phyloP scores from a whole-genome alignment of 2,797 vertebrate genomes.

The Champsocephalus esox region DNA sequence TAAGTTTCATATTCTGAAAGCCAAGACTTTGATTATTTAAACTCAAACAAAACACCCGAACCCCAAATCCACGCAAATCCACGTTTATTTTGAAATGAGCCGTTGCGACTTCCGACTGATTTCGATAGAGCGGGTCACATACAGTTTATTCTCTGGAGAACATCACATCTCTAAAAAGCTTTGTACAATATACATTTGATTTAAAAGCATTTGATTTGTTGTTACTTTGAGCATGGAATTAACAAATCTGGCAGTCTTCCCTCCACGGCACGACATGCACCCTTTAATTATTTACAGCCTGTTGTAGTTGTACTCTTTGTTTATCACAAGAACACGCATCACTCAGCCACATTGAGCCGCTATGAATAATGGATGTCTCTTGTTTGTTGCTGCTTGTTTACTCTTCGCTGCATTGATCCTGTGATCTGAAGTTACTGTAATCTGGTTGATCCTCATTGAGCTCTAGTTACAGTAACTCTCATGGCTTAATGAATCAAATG shows the following conservation, averaged over 20 bases:
- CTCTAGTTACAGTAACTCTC: slow-evolving; percentile 58
- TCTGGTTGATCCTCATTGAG: slow-evolving; percentile 63
- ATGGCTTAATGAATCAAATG: slow-evolving; percentile 60
- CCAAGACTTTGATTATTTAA: too few relatives aligned
- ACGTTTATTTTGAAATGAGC: too few relatives aligned
- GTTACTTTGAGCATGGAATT: too few relatives aligned
- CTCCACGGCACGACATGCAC: slow-evolving; percentile 9
- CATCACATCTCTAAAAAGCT: background rate
- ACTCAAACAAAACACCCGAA: too few relatives aligned
- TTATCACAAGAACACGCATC: slow-evolving; percentile 53
- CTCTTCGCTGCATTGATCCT: slow-evolving; percentile 35
- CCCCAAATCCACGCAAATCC: too few relatives aligned
- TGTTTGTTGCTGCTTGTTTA: slow-evolving; percentile 65
- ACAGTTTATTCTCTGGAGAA: background rate
- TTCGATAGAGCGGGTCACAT: too few relatives aligned
- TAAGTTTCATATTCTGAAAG: too few relatives aligned
- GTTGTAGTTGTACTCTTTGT: slow-evolving; percentile 62
- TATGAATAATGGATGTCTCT: slow-evolving; percentile 69
- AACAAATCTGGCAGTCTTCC: background rate
- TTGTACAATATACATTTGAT: background rate
- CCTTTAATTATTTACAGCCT: slow-evolving; percentile 65
- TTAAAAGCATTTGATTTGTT: background rate
- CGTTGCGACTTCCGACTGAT: too few relatives aligned
- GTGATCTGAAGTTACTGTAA: slow-evolving; percentile 47
- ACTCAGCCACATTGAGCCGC: slow-evolving; percentile 46